These are phyloP conservation scores for Delia radicum DNA, from an alignment of 1,140 invertebrate species.

Conservation along the genomic window DNA sequence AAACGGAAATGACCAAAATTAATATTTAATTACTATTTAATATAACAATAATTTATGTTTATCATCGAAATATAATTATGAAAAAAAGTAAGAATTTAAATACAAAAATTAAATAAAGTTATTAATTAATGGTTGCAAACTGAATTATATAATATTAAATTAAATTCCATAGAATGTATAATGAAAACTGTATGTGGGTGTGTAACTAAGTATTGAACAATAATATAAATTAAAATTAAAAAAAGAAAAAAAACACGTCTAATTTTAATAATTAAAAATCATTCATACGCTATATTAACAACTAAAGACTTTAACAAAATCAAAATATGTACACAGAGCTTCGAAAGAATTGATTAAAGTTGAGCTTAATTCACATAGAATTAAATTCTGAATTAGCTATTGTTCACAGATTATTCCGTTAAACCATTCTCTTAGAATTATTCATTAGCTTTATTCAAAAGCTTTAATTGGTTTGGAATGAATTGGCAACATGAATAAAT, in stretches of 20 bases:
- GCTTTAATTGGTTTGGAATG: too few species aligned
- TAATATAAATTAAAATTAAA: not conserved
- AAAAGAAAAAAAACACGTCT: too few species aligned
- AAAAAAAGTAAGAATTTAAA: not conserved
- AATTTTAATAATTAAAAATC: not conserved
- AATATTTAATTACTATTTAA: conserved; percentile 24
- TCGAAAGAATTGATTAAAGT: too few species aligned
- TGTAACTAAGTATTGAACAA: not conserved
- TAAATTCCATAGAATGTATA: not conserved
- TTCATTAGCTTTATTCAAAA: too few species aligned
- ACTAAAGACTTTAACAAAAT: too few species aligned
- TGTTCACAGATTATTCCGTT: too few species aligned
- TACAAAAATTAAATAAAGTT: conserved; percentile 3
- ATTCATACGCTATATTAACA: not conserved
- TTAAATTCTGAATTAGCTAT: too few species aligned
- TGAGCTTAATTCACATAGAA: too few species aligned
- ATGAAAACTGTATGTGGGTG: not conserved
- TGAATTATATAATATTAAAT: conserved; percentile 3
- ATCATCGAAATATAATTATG: not conserved
- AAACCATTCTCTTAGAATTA: too few species aligned
- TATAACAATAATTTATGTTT: conserved; percentile 20
- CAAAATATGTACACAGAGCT: too few species aligned
- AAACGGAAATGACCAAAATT: not conserved
- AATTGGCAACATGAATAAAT: too few species aligned
- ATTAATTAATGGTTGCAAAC: not conserved